Evolutionary conservation across 2,888 invertebrate genomes (phyloP), one percentile per base, ranked within the genome.

Genomic region (Dugesia japonica): DNA sequence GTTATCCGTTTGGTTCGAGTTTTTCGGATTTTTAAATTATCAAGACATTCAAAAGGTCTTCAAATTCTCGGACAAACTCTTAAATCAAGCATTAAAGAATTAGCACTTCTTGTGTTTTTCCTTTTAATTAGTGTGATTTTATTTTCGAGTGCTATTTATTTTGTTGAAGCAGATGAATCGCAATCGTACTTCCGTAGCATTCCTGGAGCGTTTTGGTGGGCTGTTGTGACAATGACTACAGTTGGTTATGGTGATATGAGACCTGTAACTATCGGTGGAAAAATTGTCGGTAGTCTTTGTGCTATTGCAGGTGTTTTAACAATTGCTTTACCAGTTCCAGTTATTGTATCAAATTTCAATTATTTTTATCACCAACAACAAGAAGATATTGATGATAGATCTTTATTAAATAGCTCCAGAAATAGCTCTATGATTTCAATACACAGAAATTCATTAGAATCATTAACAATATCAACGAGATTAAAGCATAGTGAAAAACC

Each of bases 171-270:
- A 85, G 92, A 92, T 85, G 89, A 89, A 84, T 89, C 89, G 85
- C 89, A 90, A 86, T 90, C 92, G 83, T 90, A 91, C 89, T 93
- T 93, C 89, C 91, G 91, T 87, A 92, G 92, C 85, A 93, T 94
- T 86, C 92, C 92, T 81, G 92, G 92, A 86, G 92, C 92, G 81
- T 93, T 92, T 88, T 92, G 92, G 92, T 92, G 92, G 92, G 85
- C 85, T 73, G 85, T 93, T 83, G 92, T 92, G 84, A 93, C 93
- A 84, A 92, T 92, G 92, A 92, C 92, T 84, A 97, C 95, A 88
- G 97, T 97, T 88, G 97, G 97, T 89, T 97, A 97, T 90, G 95
- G 95, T 89, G 95, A 97, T 89, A 97, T 97, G 95, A 80, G 94
- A 88, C 97, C 95, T 83, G 94, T 95, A 84, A 94, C 94, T 84